phyloP scores from a whole-genome alignment of 1,140 invertebrate genomes.

The Heliconius nattereri region DNA sequence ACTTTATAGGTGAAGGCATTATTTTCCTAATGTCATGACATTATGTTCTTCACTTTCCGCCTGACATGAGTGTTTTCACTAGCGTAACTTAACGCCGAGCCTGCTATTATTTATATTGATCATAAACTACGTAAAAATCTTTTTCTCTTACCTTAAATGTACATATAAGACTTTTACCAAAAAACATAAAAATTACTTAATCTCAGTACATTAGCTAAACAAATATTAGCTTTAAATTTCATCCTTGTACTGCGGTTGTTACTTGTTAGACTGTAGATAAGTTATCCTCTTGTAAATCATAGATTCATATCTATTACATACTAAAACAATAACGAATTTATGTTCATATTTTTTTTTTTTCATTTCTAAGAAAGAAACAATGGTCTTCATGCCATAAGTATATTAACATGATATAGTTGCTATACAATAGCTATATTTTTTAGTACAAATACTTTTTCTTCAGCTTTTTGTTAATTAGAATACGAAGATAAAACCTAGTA shows the following conservation, averaged over 20 bases:
- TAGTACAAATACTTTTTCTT: no score
- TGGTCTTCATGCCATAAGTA: background rate
- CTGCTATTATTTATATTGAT: no score
- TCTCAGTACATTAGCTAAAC: background rate
- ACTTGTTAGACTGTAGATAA: background rate
- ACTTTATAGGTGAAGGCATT: no score
- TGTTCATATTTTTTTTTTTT: background rate
- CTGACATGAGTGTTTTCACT: no score
- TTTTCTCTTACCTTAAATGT: background rate
- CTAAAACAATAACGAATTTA: background rate
- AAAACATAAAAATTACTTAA: background rate
- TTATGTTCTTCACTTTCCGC: no score
- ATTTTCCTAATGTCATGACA: no score
- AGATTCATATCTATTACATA: conserved; percentile 4
- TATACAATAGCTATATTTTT: background rate
- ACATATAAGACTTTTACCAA: background rate
- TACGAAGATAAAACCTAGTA: no score
- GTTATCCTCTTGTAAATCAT: background rate
- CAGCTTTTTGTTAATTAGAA: no score
- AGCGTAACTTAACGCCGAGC: no score
- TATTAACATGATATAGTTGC: background rate
- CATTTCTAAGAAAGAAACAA: background rate
- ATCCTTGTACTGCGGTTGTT: background rate
- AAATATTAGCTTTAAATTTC: background rate
- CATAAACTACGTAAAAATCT: no score